phyloP scores from a whole-genome alignment of 2,113 vertebrate genomes.

The Urocynchramus pylzowi region DNA sequence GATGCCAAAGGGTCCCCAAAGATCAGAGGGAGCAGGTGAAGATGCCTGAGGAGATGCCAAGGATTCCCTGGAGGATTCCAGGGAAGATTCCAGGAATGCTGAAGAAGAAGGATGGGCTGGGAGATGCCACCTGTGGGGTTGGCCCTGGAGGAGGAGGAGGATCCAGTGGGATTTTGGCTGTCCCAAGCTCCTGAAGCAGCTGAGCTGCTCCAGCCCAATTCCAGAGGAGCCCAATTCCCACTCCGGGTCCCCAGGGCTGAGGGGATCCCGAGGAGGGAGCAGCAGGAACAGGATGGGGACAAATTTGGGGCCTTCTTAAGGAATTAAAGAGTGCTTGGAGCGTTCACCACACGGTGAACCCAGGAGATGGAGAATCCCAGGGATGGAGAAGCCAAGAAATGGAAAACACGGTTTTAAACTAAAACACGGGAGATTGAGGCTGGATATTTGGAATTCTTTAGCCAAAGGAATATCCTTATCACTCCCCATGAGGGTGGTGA shows the following conservation, averaged over 20 bases:
- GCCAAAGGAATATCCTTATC: neutral
- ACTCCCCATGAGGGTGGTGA: neutral
- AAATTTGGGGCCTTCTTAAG: neutral
- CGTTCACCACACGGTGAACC: fast-evolving
- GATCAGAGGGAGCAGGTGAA: too few relatives aligned
- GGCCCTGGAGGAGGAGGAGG: neutral
- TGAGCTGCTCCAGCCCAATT: neutral
- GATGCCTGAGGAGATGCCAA: neutral
- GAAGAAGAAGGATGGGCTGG: neutral
- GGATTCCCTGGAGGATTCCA: too few relatives aligned
- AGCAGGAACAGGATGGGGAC: neutral
- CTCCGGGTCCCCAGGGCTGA: fast-evolving
- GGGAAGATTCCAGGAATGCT: neutral
- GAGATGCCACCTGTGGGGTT: fast-evolving
- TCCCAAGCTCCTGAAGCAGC: neutral
- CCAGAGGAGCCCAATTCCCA: neutral
- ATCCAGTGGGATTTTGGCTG: neutral
- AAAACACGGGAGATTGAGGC: fast-evolving
- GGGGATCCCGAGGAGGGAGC: neutral
- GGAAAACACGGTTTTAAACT: fast-evolving
- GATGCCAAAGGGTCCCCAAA: neutral
- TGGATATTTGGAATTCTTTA: fast-evolving
- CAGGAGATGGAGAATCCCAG: neutral
- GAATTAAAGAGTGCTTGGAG: neutral
- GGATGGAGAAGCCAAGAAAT: neutral